These are phyloP conservation scores for Enteromius anoplus DNA, from an alignment of 2,797 vertebrate genomes.

Conservation along the genomic window DNA sequence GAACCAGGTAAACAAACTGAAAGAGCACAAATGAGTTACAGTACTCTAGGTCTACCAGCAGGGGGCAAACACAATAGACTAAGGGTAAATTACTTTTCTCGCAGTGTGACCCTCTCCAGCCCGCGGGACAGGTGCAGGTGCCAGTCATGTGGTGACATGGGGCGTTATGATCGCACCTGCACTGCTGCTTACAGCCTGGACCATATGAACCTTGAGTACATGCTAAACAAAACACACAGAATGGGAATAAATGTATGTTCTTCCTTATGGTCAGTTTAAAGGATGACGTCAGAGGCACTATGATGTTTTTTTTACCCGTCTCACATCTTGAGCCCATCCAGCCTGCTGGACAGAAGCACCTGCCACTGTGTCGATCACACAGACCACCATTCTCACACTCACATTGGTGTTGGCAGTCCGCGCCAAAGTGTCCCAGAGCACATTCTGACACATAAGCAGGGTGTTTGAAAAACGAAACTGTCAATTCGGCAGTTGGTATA, in stretches of 20 bases:
- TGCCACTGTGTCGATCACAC: slow-evolving; percentile 71
- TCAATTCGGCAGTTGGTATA: neutral
- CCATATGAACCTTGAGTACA: slow-evolving; percentile 76
- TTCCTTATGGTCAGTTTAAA: neutral
- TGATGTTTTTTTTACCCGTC: slow-evolving; percentile 67
- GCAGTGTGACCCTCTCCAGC: slow-evolving; percentile 78
- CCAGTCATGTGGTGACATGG: slow-evolving; percentile 76
- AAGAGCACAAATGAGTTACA: slow-evolving; percentile 16
- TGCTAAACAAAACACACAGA: slow-evolving; percentile 63
- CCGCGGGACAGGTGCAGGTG: slow-evolving; percentile 72
- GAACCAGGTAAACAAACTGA: slow-evolving; percentile 79
- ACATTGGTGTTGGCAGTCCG: slow-evolving; percentile 71
- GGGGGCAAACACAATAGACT: neutral
- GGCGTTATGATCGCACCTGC: slow-evolving; percentile 70
- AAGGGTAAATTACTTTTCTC: slow-evolving; percentile 71
- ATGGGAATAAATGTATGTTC: neutral
- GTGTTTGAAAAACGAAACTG: neutral
- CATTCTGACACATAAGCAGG: slow-evolving; percentile 71
- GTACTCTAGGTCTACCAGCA: slow-evolving; percentile 10
- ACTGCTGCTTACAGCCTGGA: slow-evolving; percentile 70
- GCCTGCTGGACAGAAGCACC: slow-evolving; percentile 76
- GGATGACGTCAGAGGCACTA: neutral
- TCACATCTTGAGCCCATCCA: slow-evolving; percentile 76
- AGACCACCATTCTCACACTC: slow-evolving; percentile 72
- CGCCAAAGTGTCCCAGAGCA: slow-evolving; percentile 66